A percentile compares a stretch with the other conserved stretches of the same genome.
phyloP scores from a whole-genome alignment of 2,888 invertebrate genomes.

The Eilema depressum region DNA sequence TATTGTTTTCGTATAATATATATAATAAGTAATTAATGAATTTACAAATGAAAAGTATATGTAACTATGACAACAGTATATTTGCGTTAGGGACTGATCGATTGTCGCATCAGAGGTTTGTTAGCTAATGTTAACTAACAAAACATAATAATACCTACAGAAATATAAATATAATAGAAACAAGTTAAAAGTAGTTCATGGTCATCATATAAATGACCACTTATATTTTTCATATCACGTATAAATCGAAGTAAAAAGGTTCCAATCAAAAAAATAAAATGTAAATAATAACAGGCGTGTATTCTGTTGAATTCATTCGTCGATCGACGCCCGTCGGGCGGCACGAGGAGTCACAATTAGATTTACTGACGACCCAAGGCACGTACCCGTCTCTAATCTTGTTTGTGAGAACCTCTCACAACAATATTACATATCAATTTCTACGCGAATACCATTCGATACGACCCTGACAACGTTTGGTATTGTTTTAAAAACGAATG shows the following conservation, averaged over 20 bases:
- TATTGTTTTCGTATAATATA: too few species aligned
- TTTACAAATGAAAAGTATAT: too few species aligned
- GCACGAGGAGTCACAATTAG: conserved; percentile 59
- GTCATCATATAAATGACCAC: not conserved
- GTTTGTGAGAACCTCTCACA: conserved; percentile 62
- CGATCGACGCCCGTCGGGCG: conserved; percentile 41
- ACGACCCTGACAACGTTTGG: conserved; percentile 24
- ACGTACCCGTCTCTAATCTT: conserved; percentile 64
- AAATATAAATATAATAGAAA: not conserved
- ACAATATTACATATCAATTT: conserved; percentile 63
- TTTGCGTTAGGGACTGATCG: too few species aligned
- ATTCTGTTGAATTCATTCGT: conserved; percentile 39
- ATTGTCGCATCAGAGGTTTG: too few species aligned
- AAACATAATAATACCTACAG: too few species aligned
- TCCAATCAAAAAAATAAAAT: conserved; percentile 42
- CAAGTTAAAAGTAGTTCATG: not conserved
- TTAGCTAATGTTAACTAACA: too few species aligned
- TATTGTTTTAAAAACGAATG: conserved; percentile 28
- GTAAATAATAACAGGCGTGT: conserved; percentile 40
- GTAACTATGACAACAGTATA: too few species aligned
- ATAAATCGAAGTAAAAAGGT: conserved; percentile 22
- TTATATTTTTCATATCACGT: not conserved
- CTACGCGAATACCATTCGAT: conserved; percentile 41
- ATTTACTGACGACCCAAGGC: conserved; percentile 61
- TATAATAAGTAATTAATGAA: too few species aligned